Percentiles rank a stretch among this genome's conserved stretches.
Evolutionary conservation across 1,140 invertebrate genomes (phyloP).

Genomic region (Colletes latitarsis): DNA sequence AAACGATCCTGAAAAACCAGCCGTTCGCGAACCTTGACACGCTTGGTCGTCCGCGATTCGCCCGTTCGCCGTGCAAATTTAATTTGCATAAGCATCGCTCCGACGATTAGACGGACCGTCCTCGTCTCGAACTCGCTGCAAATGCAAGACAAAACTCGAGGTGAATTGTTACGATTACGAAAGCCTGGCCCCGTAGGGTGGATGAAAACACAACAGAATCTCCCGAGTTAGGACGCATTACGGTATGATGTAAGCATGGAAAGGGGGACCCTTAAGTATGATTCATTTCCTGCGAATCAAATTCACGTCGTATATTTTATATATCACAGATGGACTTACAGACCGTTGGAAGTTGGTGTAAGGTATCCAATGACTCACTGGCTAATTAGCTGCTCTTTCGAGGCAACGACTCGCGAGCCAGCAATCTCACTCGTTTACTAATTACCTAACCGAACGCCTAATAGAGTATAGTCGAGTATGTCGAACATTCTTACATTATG

Average conservation of each 20-base stretch:
- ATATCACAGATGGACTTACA: not conserved
- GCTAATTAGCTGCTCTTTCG: not conserved
- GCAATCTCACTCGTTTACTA: too few relatives aligned
- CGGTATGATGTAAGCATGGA: not conserved
- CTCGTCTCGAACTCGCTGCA: not conserved
- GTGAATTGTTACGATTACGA: not conserved
- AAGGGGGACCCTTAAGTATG: conserved; percentile 15
- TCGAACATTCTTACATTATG: too few relatives aligned
- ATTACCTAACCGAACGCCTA: too few relatives aligned
- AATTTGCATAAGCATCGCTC: conserved; percentile 25
- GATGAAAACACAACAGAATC: not conserved
- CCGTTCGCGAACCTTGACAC: conserved; percentile 17
- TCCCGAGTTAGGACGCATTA: not conserved
- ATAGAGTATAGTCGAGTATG: too few relatives aligned
- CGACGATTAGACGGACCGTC: conserved; percentile 10
- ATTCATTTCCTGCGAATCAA: conserved; percentile 42
- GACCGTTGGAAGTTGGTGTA: not conserved
- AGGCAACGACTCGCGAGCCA: not conserved
- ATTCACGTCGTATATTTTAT: conserved; percentile 12
- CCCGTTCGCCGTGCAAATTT: conserved; percentile 4
- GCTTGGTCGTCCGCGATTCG: not conserved
- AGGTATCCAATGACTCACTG: conserved; percentile 17
- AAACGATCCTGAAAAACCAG: conserved; percentile 40
- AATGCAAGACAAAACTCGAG: not conserved
- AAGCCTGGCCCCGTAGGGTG: not conserved